phyloP scores from a whole-genome alignment of 2,888 invertebrate species.

The Helicoverpa assulta region DNA sequence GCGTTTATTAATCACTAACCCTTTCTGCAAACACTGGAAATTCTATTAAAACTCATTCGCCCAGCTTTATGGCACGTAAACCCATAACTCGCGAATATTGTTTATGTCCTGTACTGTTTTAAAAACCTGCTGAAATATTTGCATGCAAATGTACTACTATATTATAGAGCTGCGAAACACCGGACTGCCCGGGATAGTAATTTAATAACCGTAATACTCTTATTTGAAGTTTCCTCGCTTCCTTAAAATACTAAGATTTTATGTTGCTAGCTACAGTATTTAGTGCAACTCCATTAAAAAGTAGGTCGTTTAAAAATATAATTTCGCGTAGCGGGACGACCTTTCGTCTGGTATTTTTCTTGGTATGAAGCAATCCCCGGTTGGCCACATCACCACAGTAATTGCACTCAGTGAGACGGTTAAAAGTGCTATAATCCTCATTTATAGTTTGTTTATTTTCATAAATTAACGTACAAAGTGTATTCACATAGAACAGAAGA shows the following conservation, averaged over 20 bases:
- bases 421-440: conserved; percentile 46
- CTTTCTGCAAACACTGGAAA: conserved; percentile 44
- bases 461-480: conserved; percentile 37
- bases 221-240: neutral
- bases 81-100: conserved; percentile 43
- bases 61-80: conserved; percentile 31
- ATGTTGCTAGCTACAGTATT: conserved; percentile 2
- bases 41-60: conserved; percentile 54
- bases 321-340: neutral
- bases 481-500: conserved; percentile 43
- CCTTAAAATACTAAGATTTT: neutral
- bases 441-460: conserved; percentile 49
- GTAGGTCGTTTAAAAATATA: conserved; percentile 21
- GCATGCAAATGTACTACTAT: conserved; percentile 6
- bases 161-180: neutral
- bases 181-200: neutral
- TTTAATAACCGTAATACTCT: neutral
- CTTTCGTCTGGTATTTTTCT: conserved; percentile 11
- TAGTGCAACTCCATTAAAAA: conserved; percentile 24
- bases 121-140: conserved; percentile 17
- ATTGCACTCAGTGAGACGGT: conserved; percentile 25
- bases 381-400: conserved; percentile 28
- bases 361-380: conserved; percentile 19
- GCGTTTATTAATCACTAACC: conserved; percentile 47
- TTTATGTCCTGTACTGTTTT: conserved; percentile 28